Conservation (phyloP, 35 echinoderm and acorn worm genomes). For the Apostichopus japonicus region DNA sequence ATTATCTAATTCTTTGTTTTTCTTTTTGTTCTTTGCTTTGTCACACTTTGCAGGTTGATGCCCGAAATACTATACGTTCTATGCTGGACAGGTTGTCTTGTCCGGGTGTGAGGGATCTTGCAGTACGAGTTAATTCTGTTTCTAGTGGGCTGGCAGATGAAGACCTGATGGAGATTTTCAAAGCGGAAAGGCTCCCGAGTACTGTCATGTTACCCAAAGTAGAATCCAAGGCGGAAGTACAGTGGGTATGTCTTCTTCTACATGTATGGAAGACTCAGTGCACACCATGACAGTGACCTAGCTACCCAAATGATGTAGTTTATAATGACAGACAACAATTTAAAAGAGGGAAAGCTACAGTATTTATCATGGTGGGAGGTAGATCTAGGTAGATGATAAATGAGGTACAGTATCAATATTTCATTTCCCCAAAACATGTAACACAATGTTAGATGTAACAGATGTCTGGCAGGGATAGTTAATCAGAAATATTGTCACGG, state of each 20-base stretch:
- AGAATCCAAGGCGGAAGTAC: constrained; percentile 72
- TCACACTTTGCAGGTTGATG: constrained; percentile 69
- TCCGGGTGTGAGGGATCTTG: constrained; percentile 68
- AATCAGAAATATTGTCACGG: no score
- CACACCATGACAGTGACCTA: not conserved
- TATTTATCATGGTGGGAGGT: no score
- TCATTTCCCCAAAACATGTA: no score
- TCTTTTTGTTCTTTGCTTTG: not conserved
- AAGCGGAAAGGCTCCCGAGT: constrained; percentile 79
- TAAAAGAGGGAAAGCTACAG: no score
- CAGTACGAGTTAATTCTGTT: constrained; percentile 85
- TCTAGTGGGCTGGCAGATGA: constrained; percentile 81
- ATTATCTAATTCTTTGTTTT: no score
- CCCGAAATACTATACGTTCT: constrained; percentile 62
- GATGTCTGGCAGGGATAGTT: no score
- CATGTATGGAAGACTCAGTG: not conserved
- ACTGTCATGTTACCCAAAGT: constrained; percentile 94
- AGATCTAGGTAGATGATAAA: no score
- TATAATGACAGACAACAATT: no score
- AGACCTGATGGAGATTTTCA: constrained; percentile 69
- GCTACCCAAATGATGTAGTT: not conserved
- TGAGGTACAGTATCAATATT: no score
- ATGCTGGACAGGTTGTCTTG: constrained; percentile 67
- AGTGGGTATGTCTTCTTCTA: constrained; percentile 73
- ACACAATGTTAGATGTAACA: no score